Percentiles rank a stretch among this genome's conserved stretches.
phyloP scores from a whole-genome alignment of 2,888 invertebrate species.

The Scaptodrosophila latifasciaeformis region DNA sequence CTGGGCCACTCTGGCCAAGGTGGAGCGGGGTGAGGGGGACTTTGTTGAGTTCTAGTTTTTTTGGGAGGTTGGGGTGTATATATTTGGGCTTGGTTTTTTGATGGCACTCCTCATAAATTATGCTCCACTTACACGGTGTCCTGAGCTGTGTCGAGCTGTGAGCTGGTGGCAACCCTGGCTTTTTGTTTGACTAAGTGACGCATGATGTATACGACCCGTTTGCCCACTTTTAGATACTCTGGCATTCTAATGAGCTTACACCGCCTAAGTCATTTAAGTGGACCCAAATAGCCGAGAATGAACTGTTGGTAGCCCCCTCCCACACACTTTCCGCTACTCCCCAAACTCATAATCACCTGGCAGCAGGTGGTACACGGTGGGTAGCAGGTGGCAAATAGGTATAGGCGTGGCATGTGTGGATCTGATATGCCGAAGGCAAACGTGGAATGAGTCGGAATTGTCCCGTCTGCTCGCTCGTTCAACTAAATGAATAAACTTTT shows the following conservation, averaged over 20 bases:
- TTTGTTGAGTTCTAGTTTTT: background rate
- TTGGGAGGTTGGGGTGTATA: background rate
- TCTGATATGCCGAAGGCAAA: background rate
- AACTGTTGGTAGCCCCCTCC: background rate
- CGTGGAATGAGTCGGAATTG: conserved; percentile 26
- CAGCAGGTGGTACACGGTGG: too few relatives aligned
- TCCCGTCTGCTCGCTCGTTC: conserved; percentile 56
- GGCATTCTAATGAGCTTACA: conserved; percentile 55
- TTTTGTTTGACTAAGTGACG: too few relatives aligned
- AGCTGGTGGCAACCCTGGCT: too few relatives aligned
- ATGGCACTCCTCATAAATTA: conserved; percentile 55
- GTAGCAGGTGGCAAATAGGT: too few relatives aligned
- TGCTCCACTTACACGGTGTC: conserved; percentile 47
- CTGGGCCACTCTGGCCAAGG: background rate
- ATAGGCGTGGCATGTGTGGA: conserved; percentile 1
- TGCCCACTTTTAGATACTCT: too few relatives aligned
- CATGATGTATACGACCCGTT: too few relatives aligned
- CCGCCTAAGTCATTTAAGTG: conserved; percentile 54
- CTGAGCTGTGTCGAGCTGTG: too few relatives aligned
- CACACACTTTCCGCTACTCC: too few relatives aligned
- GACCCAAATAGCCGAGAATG: conserved; percentile 32
- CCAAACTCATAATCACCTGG: too few relatives aligned
- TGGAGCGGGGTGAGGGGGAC: background rate
- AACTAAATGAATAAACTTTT: conserved; percentile 67
- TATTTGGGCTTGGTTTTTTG: conserved; percentile 16